A percentile compares a stretch with the other conserved stretches of the same genome.
These are phyloP conservation scores for Ellobium chinense DNA, from an alignment of 2,888 invertebrate genomes.

Conservation along the genomic window DNA sequence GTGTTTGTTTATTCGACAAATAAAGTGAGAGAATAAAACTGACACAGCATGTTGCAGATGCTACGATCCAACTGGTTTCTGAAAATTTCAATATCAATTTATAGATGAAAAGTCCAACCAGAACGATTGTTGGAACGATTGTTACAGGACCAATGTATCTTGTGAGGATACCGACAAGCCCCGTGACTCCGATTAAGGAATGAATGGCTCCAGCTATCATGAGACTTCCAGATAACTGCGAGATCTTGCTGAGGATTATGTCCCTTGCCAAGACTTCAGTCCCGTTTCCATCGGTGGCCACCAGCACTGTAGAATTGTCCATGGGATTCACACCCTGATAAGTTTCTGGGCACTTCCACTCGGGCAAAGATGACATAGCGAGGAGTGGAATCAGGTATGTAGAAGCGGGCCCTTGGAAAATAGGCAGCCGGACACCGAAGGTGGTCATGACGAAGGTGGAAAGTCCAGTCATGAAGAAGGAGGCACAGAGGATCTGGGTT, in stretches of 20 bases:
- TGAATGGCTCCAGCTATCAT: slow-evolving; percentile 63
- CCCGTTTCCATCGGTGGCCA: background rate
- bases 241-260: background rate
- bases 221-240: slow-evolving; percentile 38
- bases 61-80: slow-evolving; percentile 48
- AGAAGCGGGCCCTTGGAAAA: slow-evolving; percentile 59
- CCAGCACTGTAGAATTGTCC: slow-evolving; percentile 12
- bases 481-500: slow-evolving; percentile 61
- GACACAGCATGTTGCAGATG: slow-evolving; percentile 74
- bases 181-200: slow-evolving; percentile 61
- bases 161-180: slow-evolving; percentile 58
- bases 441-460: slow-evolving; percentile 63
- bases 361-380: slow-evolving; percentile 54
- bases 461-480: slow-evolving; percentile 63
- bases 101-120: slow-evolving; percentile 51
- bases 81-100: slow-evolving; percentile 46
- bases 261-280: background rate
- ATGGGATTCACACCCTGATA: slow-evolving; percentile 16
- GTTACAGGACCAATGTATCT: slow-evolving; percentile 54
- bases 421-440: slow-evolving; percentile 58
- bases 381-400: slow-evolving; percentile 56
- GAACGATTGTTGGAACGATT: slow-evolving; percentile 51
- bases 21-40: slow-evolving; percentile 52
- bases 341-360: slow-evolving; percentile 57
- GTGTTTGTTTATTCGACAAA: slow-evolving; percentile 53